A percentile compares a stretch with the other conserved stretches of the same genome.
Evolutionary conservation across 2,888 invertebrate species (phyloP).

Genomic region (Allygus modestus): DNA sequence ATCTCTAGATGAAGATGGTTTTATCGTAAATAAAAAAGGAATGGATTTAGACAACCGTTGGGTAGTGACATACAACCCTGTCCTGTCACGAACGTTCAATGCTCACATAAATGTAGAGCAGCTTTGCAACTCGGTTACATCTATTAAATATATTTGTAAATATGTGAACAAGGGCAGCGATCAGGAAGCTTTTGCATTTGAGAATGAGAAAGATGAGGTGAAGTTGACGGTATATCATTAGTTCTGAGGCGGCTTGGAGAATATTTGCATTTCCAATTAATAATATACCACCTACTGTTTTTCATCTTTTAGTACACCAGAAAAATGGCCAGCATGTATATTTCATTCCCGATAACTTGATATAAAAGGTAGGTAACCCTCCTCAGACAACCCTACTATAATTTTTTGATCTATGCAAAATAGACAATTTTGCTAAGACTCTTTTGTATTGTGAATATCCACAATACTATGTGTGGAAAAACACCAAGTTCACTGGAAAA

Average conservation of each 20-base stretch:
- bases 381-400: constrained; percentile 27
- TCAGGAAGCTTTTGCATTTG: constrained; percentile 59
- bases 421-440: constrained; percentile 64
- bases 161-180: constrained; percentile 70
- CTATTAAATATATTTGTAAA: constrained; percentile 70
- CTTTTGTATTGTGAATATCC: constrained; percentile 67
- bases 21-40: not conserved
- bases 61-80: constrained; percentile 67
- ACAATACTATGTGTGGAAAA: constrained; percentile 66
- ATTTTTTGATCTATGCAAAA: constrained; percentile 37
- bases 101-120: constrained; percentile 70
- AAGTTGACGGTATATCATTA: constrained; percentile 67
- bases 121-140: constrained; percentile 69
- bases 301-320: constrained; percentile 60
- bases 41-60: constrained; percentile 67
- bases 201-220: constrained; percentile 67
- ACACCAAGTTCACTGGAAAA: constrained; percentile 20
- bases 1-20: constrained; percentile 21
- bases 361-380: not conserved
- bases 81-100: too few relatives aligned
- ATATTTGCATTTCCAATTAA: constrained; percentile 63
- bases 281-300: constrained; percentile 31
- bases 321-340: constrained; percentile 53
- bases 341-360: constrained; percentile 21
- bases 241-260: constrained; percentile 67